Percentiles rank a stretch among this genome's conserved stretches.
Conservation (phyloP, 1,140 invertebrate genomes). For the Dufourea novaeangliae region DNA sequence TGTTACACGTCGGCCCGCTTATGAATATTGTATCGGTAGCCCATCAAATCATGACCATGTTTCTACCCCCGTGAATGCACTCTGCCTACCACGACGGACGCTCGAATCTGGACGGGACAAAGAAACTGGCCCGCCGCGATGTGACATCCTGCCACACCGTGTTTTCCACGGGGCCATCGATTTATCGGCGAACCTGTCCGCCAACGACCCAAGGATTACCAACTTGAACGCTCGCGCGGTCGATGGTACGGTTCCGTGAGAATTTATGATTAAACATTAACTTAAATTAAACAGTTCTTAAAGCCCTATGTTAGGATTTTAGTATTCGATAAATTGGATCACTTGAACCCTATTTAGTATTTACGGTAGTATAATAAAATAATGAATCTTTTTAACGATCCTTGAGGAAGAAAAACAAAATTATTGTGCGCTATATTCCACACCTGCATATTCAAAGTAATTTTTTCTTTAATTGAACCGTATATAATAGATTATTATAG, state of each 20-base stretch:
- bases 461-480: too few species aligned
- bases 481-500: too few species aligned
- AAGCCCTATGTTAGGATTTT: too few species aligned
- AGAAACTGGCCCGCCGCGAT: constrained; percentile 8
- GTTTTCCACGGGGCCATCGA: constrained; percentile 50
- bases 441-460: too few species aligned
- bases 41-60: constrained; percentile 72
- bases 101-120: neutral
- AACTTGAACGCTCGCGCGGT: neutral
- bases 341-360: too few species aligned
- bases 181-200: constrained; percentile 45
- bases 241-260: neutral
- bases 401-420: too few species aligned
- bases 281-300: too few species aligned
- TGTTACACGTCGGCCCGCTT: constrained; percentile 52
- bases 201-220: constrained; percentile 27
- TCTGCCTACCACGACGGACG: neutral
- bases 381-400: too few species aligned
- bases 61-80: constrained; percentile 18
- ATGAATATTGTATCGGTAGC: constrained; percentile 74
- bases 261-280: too few species aligned
- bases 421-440: too few species aligned
- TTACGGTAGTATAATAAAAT: too few species aligned
- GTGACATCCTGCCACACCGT: constrained; percentile 19
- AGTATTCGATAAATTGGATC: too few species aligned